These are phyloP conservation scores for Drosophila birchii DNA, from an alignment of 2,888 invertebrate genomes.

Conservation along the genomic window DNA sequence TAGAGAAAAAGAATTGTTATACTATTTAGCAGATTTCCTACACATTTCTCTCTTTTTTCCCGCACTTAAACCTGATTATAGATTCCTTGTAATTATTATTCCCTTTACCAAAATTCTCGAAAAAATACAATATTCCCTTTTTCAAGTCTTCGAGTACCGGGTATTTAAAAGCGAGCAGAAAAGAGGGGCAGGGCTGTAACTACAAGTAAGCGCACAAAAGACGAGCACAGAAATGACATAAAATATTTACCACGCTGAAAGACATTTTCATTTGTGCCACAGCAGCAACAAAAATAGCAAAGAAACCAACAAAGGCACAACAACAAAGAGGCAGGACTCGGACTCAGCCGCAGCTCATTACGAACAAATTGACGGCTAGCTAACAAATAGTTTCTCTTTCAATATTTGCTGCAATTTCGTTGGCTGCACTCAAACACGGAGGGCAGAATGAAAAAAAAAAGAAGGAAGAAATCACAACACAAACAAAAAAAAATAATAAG, in stretches of 20 bases:
- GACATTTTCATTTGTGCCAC: conserved; percentile 62
- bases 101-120: neutral
- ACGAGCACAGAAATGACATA: conserved; percentile 52
- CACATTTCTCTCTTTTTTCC: too few species aligned
- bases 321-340: conserved; percentile 13
- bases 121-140: conserved; percentile 7
- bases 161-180: conserved; percentile 7
- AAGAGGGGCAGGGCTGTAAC: conserved; percentile 25
- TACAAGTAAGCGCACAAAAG: conserved; percentile 32
- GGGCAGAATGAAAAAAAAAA: neutral
- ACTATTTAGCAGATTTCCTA: neutral
- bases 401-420: conserved; percentile 47
- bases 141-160: neutral
- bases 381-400: conserved; percentile 61
- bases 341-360: conserved; percentile 52
- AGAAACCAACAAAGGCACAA: conserved; percentile 9
- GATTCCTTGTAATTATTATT: too few species aligned
- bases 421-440: conserved; percentile 27
- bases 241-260: conserved; percentile 67
- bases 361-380: conserved; percentile 53
- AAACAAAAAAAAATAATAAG: neutral
- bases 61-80: neutral
- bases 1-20: too few species aligned
- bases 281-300: conserved; percentile 17
- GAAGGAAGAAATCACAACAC: neutral